Evolutionary conservation across 2,888 invertebrate genomes (phyloP).

Genomic region (Helobdella robusta): DNA sequence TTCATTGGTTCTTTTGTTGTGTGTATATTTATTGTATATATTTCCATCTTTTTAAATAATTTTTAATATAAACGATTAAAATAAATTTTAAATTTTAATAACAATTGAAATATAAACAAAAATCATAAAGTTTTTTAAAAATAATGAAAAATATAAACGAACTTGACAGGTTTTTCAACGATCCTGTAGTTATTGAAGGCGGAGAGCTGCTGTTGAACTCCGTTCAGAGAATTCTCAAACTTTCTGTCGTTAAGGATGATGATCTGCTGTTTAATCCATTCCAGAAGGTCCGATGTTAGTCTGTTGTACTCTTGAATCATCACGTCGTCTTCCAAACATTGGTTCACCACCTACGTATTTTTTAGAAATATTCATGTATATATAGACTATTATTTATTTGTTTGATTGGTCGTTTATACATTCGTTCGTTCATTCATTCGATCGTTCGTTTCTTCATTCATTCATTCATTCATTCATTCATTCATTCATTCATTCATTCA

Average conservation of each 20-base stretch:
- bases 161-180: slow-evolving; percentile 96
- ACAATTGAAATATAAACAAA: background rate
- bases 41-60: slow-evolving; percentile 32
- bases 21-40: background rate
- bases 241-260: slow-evolving; percentile 80
- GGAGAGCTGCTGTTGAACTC: slow-evolving; percentile 84
- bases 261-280: slow-evolving; percentile 97
- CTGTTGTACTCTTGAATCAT: slow-evolving; percentile 94
- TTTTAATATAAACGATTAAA: background rate
- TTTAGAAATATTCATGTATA: too few species aligned
- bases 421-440: too few species aligned
- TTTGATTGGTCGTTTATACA: too few species aligned
- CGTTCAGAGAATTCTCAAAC: slow-evolving; percentile 87
- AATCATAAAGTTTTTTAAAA: background rate
- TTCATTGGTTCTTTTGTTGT: background rate
- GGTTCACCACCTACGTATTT: slow-evolving; percentile 65
- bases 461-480: too few species aligned
- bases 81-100: slow-evolving; percentile 9
- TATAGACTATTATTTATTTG: too few species aligned
- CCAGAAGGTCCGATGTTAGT: slow-evolving; percentile 79
- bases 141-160: slow-evolving; percentile 41
- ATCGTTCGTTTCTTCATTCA: too few species aligned
- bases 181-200: slow-evolving; percentile 96
- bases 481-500: background rate
- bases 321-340: slow-evolving; percentile 95